phyloP scores from a whole-genome alignment of 2,797 vertebrate genomes.

The Parotocinclus haroldoi region DNA sequence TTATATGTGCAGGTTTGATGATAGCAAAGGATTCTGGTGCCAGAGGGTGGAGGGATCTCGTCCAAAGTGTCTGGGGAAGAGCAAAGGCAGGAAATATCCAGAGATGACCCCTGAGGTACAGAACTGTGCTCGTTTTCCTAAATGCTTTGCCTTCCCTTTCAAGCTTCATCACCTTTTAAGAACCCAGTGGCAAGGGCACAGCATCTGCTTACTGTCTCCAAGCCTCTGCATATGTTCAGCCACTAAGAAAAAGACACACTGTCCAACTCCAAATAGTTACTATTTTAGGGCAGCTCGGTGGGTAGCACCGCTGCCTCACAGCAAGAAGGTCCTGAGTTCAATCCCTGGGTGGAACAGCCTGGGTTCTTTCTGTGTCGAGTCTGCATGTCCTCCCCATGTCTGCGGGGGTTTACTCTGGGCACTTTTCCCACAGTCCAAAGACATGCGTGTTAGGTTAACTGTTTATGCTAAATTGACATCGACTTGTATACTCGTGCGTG shows the following conservation, averaged over 20 bases:
- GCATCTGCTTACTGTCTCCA: neutral
- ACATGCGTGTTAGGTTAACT: too few relatives aligned
- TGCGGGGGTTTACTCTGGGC: too few relatives aligned
- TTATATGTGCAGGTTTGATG: slow-evolving; percentile 80
- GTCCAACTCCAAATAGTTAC: too few relatives aligned
- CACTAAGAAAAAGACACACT: neutral
- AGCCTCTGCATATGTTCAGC: neutral
- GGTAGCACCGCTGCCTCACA: too few relatives aligned
- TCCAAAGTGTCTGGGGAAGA: slow-evolving; percentile 90
- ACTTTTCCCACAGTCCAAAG: too few relatives aligned
- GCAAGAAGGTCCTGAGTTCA: too few relatives aligned
- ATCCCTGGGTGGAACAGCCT: too few relatives aligned
- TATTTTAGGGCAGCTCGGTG: too few relatives aligned
- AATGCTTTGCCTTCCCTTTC: neutral
- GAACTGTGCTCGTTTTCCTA: neutral
- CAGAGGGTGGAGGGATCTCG: slow-evolving; percentile 87
- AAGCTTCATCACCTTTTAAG: neutral
- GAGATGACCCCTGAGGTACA: slow-evolving; percentile 84
- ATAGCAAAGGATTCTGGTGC: slow-evolving; percentile 95
- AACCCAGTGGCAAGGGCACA: slow-evolving; percentile 3
- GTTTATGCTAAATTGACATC: too few relatives aligned
- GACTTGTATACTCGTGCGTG: too few relatives aligned
- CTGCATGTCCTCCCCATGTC: too few relatives aligned
- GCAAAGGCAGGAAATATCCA: slow-evolving; percentile 91
- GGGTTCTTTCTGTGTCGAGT: too few relatives aligned